Evolutionary conservation across 2,113 vertebrate species (phyloP).

Genomic region (Notiomystis cincta): DNA sequence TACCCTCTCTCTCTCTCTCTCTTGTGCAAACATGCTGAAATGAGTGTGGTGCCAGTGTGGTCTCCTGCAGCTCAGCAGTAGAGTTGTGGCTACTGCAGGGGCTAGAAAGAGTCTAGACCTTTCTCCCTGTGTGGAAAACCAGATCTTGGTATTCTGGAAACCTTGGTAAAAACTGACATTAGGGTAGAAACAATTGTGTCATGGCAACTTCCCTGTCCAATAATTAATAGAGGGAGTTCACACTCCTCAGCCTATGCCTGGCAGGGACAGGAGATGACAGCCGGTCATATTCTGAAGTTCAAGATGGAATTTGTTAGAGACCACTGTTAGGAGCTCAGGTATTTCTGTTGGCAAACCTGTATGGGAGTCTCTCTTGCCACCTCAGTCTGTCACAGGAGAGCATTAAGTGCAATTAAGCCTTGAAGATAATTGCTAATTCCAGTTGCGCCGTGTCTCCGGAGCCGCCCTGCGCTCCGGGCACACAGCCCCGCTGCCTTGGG

Average conservation of each 20-base stretch:
- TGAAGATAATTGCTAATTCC: background rate
- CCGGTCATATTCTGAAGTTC: background rate
- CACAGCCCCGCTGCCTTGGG: background rate
- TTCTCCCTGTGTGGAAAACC: background rate
- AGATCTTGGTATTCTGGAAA: background rate
- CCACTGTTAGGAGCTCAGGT: background rate
- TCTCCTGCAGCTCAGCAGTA: background rate
- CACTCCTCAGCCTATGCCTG: background rate
- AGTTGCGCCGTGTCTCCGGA: background rate
- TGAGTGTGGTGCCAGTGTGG: background rate
- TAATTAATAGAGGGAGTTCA: background rate
- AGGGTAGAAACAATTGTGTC: background rate
- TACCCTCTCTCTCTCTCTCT: background rate
- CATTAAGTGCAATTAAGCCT: slow-evolving; percentile 34
- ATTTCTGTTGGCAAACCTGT: background rate
- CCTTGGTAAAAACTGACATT: background rate
- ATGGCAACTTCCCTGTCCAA: background rate
- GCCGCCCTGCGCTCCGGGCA: background rate
- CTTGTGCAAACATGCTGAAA: rapidly evolving
- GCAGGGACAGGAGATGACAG: background rate
- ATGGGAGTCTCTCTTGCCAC: background rate
- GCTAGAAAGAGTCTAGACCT: background rate
- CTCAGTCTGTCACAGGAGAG: background rate
- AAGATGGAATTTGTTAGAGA: slow-evolving; percentile 5
- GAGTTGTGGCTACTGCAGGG: background rate